Evolutionary conservation across 1,140 invertebrate genomes (phyloP).

Genomic region (Archegozetes longisetosus): DNA sequence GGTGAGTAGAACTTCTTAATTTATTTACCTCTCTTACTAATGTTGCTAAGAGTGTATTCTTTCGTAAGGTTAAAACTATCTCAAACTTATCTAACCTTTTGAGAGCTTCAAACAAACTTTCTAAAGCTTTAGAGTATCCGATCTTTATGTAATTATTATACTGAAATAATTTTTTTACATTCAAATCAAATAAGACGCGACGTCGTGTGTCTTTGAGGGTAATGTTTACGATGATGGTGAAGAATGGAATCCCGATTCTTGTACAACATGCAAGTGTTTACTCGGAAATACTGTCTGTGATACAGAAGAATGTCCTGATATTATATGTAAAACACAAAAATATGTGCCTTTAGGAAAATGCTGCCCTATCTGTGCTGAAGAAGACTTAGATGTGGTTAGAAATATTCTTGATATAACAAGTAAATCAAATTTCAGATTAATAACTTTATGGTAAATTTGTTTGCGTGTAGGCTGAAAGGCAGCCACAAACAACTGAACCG

Average conservation of each 20-base stretch:
- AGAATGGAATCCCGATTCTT: conserved; percentile 43
- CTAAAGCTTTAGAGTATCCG: too few species aligned
- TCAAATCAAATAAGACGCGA: too few species aligned
- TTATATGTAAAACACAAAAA: conserved; percentile 28
- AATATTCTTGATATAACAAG: background rate
- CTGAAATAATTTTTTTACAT: too few species aligned
- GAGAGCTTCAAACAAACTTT: too few species aligned
- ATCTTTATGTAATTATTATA: too few species aligned
- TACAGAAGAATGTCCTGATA: conserved; percentile 23
- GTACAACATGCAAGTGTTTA: conserved; percentile 44
- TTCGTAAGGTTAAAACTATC: too few species aligned
- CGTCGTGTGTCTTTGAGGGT: conserved; percentile 26
- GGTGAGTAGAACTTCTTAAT: too few species aligned
- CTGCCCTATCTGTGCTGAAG: conserved; percentile 32
- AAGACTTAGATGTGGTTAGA: background rate
- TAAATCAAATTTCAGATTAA: background rate
- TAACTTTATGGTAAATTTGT: too few species aligned
- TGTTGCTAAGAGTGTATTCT: too few species aligned
- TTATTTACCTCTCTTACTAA: too few species aligned
- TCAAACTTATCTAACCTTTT: too few species aligned
- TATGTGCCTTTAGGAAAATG: conserved; percentile 36
- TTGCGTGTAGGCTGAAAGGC: conserved; percentile 4
- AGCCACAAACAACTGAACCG: background rate
- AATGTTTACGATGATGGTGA: conserved; percentile 41
- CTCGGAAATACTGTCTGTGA: conserved; percentile 39